Evolutionary conservation across 1,140 invertebrate genomes (phyloP).

Genomic region (Thaumetopoea pityocampa): DNA sequence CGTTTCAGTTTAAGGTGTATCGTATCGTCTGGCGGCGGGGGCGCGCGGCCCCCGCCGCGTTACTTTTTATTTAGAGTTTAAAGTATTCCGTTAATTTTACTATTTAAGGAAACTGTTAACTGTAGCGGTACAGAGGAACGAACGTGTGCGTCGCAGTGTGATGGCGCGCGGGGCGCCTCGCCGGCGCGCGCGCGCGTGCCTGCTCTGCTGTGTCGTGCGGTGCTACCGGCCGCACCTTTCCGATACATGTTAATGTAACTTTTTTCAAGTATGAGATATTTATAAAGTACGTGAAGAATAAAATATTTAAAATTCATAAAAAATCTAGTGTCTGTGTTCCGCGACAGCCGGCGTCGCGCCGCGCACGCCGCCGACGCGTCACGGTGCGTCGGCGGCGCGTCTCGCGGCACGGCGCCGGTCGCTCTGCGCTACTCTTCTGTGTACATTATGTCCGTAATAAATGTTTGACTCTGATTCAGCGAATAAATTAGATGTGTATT

Average conservation of each 20-base stretch:
- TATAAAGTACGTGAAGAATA: slow-evolving; percentile 71
- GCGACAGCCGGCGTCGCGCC: too few relatives aligned
- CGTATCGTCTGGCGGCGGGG: slow-evolving; percentile 26
- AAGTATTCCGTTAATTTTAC: slow-evolving; percentile 74
- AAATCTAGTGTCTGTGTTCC: slow-evolving; percentile 53
- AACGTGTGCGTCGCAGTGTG: slow-evolving; percentile 55
- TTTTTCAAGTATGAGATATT: slow-evolving; percentile 74
- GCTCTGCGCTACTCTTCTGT: slow-evolving; percentile 21
- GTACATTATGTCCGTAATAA: slow-evolving; percentile 41
- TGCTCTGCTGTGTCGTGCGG: slow-evolving; percentile 31
- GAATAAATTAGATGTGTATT: slow-evolving; percentile 72
- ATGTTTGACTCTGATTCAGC: slow-evolving; percentile 66
- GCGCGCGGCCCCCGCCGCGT: slow-evolving; percentile 15
- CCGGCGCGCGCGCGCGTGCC: slow-evolving; percentile 35
- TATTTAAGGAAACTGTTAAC: slow-evolving; percentile 68
- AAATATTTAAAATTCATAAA: slow-evolving; percentile 55
- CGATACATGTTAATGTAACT: slow-evolving; percentile 70
- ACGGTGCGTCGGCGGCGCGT: slow-evolving; percentile 24
- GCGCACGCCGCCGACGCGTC: too few relatives aligned
- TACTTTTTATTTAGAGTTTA: slow-evolving; percentile 64
- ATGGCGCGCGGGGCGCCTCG: slow-evolving; percentile 30
- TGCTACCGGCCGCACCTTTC: slow-evolving; percentile 52
- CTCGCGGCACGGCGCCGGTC: slow-evolving; percentile 11
- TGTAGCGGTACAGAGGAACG: slow-evolving; percentile 62
- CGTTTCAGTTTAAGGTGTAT: slow-evolving; percentile 68